Evolutionary conservation across 2,113 vertebrate species (phyloP).

Genomic region (Syngnathus floridae): DNA sequence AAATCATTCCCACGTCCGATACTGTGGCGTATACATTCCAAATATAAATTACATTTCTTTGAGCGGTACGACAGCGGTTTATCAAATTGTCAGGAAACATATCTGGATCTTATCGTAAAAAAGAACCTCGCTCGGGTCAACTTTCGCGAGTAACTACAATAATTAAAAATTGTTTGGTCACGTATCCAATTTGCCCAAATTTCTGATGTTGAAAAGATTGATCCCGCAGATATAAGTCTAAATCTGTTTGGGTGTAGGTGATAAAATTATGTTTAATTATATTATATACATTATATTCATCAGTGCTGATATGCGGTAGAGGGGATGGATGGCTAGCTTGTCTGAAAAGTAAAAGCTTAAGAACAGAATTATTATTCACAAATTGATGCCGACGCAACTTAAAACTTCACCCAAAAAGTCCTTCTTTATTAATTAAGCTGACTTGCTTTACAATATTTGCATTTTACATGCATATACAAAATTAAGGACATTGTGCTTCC

Average conservation of each 20-base stretch:
- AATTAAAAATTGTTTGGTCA: not conserved
- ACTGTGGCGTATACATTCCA: too few relatives aligned
- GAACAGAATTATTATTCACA: not conserved
- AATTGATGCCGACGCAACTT: not conserved
- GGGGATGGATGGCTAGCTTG: too few relatives aligned
- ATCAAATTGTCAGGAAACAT: not conserved
- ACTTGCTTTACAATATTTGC: slow-evolving; percentile 37
- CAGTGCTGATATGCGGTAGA: too few relatives aligned
- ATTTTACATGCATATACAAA: slow-evolving; percentile 58
- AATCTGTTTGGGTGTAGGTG: too few relatives aligned
- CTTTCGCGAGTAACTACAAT: not conserved
- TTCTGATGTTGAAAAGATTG: not conserved
- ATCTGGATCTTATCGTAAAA: too few relatives aligned
- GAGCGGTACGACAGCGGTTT: too few relatives aligned
- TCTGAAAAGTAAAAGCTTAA: too few relatives aligned
- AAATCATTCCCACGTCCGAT: not conserved
- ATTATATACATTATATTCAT: too few relatives aligned
- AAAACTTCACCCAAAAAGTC: slow-evolving; percentile 17
- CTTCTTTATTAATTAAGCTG: slow-evolving; percentile 30
- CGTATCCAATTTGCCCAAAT: not conserved
- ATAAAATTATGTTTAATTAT: too few relatives aligned
- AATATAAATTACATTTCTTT: too few relatives aligned
- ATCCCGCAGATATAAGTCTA: too few relatives aligned
- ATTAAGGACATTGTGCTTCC: slow-evolving; percentile 29
- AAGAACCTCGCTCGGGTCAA: too few relatives aligned